phyloP scores from a whole-genome alignment of 2,113 vertebrate genomes.

The Cyprinodon tularosa region DNA sequence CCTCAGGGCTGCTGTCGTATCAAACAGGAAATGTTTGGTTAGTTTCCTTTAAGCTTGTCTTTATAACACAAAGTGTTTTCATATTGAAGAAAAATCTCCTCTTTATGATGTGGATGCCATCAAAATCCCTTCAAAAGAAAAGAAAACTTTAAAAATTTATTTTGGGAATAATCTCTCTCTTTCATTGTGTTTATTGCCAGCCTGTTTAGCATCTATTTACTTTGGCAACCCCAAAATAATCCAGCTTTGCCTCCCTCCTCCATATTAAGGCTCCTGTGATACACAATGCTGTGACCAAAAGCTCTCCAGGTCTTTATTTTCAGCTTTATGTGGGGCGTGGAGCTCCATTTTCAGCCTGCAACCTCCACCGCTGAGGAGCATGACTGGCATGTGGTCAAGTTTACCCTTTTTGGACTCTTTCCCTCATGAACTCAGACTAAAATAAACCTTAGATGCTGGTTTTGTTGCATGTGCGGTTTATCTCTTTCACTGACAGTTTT shows the following conservation, averaged over 20 bases:
- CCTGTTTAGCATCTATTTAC: conserved; percentile 27
- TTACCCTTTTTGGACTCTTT: conserved; percentile 46
- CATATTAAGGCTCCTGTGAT: conserved; percentile 43
- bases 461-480: conserved; percentile 19
- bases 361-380: conserved; percentile 48
- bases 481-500: conserved; percentile 15
- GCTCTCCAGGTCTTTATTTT: conserved; percentile 65
- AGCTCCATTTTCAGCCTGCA: conserved; percentile 59
- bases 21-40: conserved; percentile 71
- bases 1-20: conserved; percentile 10
- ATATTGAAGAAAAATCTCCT: conserved; percentile 2
- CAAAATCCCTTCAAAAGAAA: neutral
- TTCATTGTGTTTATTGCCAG: conserved; percentile 17
- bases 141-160: neutral
- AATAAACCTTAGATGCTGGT: conserved; percentile 58
- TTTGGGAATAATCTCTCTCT: neutral
- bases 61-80: conserved; percentile 48
- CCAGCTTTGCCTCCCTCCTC: conserved; percentile 29
- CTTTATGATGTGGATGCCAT: neutral
- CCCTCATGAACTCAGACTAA: conserved; percentile 27
- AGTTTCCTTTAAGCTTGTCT: conserved; percentile 69
- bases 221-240: conserved; percentile 24
- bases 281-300: conserved; percentile 30
- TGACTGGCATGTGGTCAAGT: conserved; percentile 68
- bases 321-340: conserved; percentile 67